Evolutionary conservation across 2,888 invertebrate genomes (phyloP).

Genomic region (Tigriopus californicus): DNA sequence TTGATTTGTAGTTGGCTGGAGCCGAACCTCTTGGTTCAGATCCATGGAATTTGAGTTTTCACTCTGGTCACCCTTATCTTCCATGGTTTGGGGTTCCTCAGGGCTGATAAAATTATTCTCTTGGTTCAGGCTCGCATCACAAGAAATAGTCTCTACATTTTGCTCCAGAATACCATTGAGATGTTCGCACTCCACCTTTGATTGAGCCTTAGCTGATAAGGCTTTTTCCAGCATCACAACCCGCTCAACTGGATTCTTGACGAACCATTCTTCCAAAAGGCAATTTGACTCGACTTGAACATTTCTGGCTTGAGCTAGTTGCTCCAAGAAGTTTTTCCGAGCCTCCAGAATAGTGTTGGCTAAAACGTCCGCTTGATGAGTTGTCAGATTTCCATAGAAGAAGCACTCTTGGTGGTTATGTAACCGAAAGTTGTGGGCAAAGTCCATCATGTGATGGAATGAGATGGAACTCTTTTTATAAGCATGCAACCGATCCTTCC

Average conservation of each 20-base stretch:
- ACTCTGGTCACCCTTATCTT: neutral
- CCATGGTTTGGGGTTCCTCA: too few relatives aligned
- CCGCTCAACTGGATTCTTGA: conserved; percentile 4
- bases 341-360: conserved; percentile 1
- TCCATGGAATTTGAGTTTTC: neutral
- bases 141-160: neutral
- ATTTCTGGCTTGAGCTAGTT: neutral
- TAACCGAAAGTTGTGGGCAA: neutral
- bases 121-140: too few relatives aligned
- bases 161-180: neutral
- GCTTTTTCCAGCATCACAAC: conserved; percentile 1
- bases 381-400: conserved; percentile 6
- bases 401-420: conserved; percentile 1
- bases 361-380: neutral
- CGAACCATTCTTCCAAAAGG: conserved; percentile 9
- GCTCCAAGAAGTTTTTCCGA: neutral
- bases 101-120: too few relatives aligned
- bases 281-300: neutral
- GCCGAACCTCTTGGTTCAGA: neutral
- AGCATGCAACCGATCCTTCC: conserved; percentile 2
- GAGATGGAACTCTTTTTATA: neutral
- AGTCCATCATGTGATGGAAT: neutral
- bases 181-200: neutral
- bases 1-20: too few relatives aligned
- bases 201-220: neutral